These are phyloP conservation scores for Nibea albiflora DNA, from an alignment of 2,113 vertebrate genomes.

Conservation along the genomic window DNA sequence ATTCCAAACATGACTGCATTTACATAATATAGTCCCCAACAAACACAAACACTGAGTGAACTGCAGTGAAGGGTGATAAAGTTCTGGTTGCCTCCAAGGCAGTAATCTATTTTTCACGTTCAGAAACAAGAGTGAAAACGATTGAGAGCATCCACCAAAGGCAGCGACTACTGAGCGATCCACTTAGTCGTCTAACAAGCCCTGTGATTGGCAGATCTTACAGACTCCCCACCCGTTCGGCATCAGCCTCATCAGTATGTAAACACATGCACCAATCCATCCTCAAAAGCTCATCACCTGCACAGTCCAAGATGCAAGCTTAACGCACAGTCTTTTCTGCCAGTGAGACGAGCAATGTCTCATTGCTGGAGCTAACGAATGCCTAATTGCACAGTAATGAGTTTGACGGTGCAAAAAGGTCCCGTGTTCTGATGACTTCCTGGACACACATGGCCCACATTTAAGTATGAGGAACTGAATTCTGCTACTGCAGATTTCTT, in stretches of 20 bases:
- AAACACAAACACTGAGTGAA: conserved; percentile 36
- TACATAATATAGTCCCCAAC: conserved; percentile 43
- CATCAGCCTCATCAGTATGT: conserved; percentile 42
- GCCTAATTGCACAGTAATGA: conserved; percentile 21
- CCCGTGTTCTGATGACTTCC: neutral
- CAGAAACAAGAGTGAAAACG: conserved; percentile 42
- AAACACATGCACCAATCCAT: conserved; percentile 44
- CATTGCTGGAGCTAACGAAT: conserved; percentile 42
- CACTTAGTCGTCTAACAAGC: conserved; percentile 46
- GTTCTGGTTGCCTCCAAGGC: conserved; percentile 37
- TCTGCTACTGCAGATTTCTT: conserved; percentile 17
- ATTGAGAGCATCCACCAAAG: conserved; percentile 34
- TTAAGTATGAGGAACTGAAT: conserved; percentile 9
- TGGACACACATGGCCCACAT: conserved; percentile 25
- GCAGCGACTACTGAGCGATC: conserved; percentile 39
- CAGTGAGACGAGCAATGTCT: conserved; percentile 29
- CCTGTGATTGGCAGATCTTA: conserved; percentile 53
- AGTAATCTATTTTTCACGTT: conserved; percentile 51
- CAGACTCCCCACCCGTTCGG: conserved; percentile 35
- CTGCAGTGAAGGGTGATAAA: conserved; percentile 12
- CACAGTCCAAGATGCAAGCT: conserved; percentile 15
- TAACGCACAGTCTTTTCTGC: conserved; percentile 34
- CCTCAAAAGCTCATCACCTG: conserved; percentile 54
- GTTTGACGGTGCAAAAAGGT: conserved; percentile 28
- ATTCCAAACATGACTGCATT: conserved; percentile 28